phyloP scores from a whole-genome alignment of 2,113 vertebrate genomes.

The Equus przewalskii region DNA sequence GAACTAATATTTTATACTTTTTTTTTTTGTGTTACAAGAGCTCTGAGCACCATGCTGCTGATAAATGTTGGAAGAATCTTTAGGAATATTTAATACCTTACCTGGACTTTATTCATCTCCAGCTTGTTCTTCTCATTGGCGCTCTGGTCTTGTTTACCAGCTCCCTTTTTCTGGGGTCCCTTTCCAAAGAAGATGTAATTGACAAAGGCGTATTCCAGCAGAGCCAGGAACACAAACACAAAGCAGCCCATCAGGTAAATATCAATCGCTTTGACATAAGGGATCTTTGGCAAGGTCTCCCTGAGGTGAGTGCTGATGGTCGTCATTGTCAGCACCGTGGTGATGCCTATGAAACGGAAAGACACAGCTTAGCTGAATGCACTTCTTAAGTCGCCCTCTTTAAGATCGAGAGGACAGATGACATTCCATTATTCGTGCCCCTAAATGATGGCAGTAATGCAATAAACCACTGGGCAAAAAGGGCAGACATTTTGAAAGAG shows the following conservation, averaged over 20 bases:
- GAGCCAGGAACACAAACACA: conserved; percentile 96
- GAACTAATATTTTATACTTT: background rate
- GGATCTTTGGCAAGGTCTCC: conserved; percentile 97
- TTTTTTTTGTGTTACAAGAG: background rate
- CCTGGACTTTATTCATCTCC: conserved; percentile 90
- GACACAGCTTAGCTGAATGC: background rate
- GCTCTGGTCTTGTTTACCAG: conserved; percentile 90
- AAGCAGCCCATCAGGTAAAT: conserved; percentile 98
- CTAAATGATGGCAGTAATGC: background rate
- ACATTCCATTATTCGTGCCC: background rate
- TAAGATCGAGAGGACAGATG: background rate
- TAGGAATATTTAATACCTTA: conserved; percentile 72
- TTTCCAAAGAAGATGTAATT: conserved; percentile 98
- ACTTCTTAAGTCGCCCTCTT: background rate
- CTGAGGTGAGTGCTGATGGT: conserved; percentile 97
- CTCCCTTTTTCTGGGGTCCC: conserved; percentile 95
- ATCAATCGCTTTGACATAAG: conserved; percentile 97
- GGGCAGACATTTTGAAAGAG: background rate
- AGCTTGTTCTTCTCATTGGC: conserved; percentile 88
- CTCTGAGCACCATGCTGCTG: background rate
- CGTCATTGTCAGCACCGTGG: conserved; percentile 97
- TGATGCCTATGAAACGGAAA: conserved; percentile 91
- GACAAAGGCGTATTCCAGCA: conserved; percentile 97
- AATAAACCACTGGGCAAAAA: background rate
- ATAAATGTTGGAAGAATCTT: background rate